Evolutionary conservation across 2,797 vertebrate species (phyloP).

Genomic region (Capromys pilorides): DNA sequence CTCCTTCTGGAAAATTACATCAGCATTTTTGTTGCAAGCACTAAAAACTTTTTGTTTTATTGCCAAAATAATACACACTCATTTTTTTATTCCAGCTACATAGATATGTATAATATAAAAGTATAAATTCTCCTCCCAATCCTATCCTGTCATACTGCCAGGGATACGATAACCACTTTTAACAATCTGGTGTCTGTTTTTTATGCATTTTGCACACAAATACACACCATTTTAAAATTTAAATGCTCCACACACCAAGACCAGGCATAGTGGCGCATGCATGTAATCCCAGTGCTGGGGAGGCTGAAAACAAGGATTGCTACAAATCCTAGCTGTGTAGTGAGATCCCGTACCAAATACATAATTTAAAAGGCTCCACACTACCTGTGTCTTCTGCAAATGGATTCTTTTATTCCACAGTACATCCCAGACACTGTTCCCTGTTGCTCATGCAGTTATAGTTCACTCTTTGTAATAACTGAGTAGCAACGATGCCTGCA

Average conservation of each 20-base stretch:
- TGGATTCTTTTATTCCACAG: fast-evolving
- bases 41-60: background rate
- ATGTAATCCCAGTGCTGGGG: too few species aligned
- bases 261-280: too few species aligned
- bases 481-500: fast-evolving
- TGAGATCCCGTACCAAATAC: too few species aligned
- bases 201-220: background rate
- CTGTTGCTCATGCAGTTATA: background rate
- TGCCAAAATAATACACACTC: background rate
- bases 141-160: fast-evolving
- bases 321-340: too few species aligned
- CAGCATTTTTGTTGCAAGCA: slow-evolving; percentile 12
- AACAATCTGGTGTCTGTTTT: background rate
- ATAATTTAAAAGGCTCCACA: too few species aligned
- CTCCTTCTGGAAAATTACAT: background rate
- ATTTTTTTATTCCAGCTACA: background rate
- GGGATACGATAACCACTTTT: background rate
- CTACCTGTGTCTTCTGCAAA: fast-evolving
- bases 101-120: background rate
- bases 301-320: too few species aligned
- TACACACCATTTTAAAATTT: background rate
- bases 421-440: fast-evolving
- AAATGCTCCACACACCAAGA: background rate
- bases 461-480: background rate
- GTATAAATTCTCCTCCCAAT: background rate